Percentiles rank a stretch among this genome's conserved stretches.
phyloP scores from a whole-genome alignment of 2,113 vertebrate genomes.

The Pomatostomus ruficeps region DNA sequence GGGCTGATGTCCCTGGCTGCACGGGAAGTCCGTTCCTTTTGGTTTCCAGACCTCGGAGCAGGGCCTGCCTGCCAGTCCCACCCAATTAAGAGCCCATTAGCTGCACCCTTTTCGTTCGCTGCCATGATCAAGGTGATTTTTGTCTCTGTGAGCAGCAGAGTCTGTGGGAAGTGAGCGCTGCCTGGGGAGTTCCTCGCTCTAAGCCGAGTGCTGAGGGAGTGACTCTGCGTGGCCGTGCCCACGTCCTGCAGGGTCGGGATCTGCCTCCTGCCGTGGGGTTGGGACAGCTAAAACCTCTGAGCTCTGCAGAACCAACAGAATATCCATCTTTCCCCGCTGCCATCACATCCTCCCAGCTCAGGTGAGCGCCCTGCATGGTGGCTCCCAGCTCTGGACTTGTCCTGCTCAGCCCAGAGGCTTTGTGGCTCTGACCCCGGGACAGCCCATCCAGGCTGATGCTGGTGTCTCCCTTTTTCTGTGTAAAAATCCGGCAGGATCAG shows the following conservation, averaged over 20 bases:
- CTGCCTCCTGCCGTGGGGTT: neutral
- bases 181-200: neutral
- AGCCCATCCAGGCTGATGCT: neutral
- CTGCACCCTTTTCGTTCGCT: neutral
- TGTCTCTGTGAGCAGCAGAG: neutral
- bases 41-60: neutral
- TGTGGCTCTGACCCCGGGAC: neutral
- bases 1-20: slow-evolving; percentile 29
- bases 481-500: neutral
- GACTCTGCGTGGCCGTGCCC: neutral
- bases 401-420: neutral
- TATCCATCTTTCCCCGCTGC: rapidly evolving
- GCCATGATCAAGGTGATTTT: neutral
- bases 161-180: neutral
- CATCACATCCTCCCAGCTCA: neutral
- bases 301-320: neutral
- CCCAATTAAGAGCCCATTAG: neutral
- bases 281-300: neutral
- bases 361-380: neutral
- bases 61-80: neutral
- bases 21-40: neutral
- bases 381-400: neutral
- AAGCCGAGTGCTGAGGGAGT: neutral
- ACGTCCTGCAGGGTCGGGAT: neutral
- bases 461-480: neutral